Evolutionary conservation across 2,888 invertebrate species (phyloP), one percentile per base, ranked within the genome.

Genomic region (Ormyrus pomaceus): DNA sequence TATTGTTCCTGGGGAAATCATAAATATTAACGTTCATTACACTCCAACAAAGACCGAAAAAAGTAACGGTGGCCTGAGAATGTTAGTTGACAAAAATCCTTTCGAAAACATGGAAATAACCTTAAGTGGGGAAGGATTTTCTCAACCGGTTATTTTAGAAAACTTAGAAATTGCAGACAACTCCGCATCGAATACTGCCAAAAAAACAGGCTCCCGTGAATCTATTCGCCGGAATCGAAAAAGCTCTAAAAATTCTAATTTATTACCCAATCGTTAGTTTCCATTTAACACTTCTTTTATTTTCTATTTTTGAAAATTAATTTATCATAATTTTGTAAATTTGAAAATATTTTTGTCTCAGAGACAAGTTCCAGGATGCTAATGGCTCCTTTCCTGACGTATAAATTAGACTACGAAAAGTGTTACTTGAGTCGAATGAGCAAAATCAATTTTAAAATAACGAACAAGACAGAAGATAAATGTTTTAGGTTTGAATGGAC

Each of bases 91-190:
- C 1, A 53, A 73, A 6, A 94, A 94, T 89, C 93, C 93, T 64
- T 93, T 92, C 84, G 93, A 94, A 83, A 91, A 91, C 79, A 87
- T 91, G n/a, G 89, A 88, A 51, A 87, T 93, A n/a, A 87, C 90
- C 13, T 82, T 92, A 34, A 88, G 89, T 2, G 92, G 91, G 0
- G 91, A 92, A 82, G 91, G 92, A 45, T 93, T 91, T 83, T 84
- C 87, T 62, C 92, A 92, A 85, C 90, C 91, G 73, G 87, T 93
- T 59, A 90, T 92, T 2, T 82, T 93, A 8, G 91, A 92, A 66
- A 87, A 87, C 56, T 81, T 91, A 19, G 85, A 84, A n/a, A 72
- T 85, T 8, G 53, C 79, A 34, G 19, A 76, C 9, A 6, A 56
- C 5, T n/a, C n/a, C 6, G n/a, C 6, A n/a, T 19, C 48, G 34